A percentile compares a stretch with the other conserved stretches of the same genome.
These are phyloP conservation scores for Halcyon smyrnensis DNA, from an alignment of 2,797 vertebrate species.

Conservation along the genomic window DNA sequence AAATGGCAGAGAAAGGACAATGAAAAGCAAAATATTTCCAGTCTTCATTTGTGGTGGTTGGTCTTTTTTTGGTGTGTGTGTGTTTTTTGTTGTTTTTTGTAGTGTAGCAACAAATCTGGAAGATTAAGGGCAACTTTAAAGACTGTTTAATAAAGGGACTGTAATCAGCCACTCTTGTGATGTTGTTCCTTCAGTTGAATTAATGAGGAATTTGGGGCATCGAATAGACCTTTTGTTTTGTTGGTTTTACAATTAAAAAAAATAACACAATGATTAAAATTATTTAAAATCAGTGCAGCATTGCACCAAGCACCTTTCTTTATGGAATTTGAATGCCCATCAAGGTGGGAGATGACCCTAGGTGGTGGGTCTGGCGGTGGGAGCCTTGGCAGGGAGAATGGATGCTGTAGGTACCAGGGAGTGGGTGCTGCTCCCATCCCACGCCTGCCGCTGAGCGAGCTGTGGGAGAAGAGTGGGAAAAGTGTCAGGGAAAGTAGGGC, in stretches of 20 bases:
- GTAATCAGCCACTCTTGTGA: conserved; percentile 10
- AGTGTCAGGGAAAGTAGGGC: background rate
- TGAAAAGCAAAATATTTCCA: conserved; percentile 19
- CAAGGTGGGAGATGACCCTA: background rate
- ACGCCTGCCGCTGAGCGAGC: background rate
- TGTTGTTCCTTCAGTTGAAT: background rate
- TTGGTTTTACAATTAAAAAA: background rate
- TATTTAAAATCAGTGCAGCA: accelerated
- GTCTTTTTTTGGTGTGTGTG: background rate
- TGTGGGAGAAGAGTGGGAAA: background rate
- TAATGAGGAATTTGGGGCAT: background rate
- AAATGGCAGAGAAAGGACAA: conserved; percentile 48
- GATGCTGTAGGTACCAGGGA: background rate
- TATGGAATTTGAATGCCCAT: accelerated
- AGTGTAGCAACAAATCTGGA: conserved; percentile 25
- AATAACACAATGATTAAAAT: background rate
- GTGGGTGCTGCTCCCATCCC: background rate
- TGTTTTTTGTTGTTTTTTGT: background rate
- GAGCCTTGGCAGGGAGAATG: background rate
- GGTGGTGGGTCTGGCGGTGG: background rate
- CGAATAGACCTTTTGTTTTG: background rate
- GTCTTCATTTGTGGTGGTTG: background rate
- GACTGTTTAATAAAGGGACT: conserved; percentile 25
- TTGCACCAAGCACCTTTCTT: accelerated
- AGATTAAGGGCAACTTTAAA: conserved; percentile 71